Evolutionary conservation across 2,797 vertebrate species (phyloP).

Genomic region (Leuciscus waleckii): DNA sequence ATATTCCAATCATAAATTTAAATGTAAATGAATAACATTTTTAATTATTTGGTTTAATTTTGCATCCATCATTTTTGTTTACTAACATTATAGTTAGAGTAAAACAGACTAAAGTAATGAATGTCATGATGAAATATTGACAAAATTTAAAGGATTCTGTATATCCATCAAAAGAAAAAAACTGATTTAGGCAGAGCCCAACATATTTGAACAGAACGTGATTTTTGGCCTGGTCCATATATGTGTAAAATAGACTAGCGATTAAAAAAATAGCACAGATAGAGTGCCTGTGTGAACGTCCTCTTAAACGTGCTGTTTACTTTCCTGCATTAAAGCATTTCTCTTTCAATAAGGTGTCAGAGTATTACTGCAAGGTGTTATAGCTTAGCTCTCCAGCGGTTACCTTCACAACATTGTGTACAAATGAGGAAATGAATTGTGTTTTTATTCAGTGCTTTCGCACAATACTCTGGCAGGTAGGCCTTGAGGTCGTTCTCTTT

Average conservation of each 20-base stretch:
- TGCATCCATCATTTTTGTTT: neutral
- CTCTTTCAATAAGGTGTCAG: neutral
- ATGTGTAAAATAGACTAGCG: neutral
- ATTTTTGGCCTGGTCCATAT: neutral
- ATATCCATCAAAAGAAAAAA: neutral
- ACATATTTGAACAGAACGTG: neutral
- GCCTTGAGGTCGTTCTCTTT: constrained; percentile 43
- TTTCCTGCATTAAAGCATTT: constrained; percentile 7
- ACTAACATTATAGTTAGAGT: neutral
- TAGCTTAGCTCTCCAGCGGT: constrained; percentile 2
- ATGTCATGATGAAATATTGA: neutral
- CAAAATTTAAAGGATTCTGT: neutral
- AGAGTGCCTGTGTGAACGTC: neutral
- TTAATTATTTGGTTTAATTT: neutral
- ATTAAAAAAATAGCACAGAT: constrained; percentile 1
- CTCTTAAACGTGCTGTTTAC: constrained; percentile 1
- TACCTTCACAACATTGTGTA: constrained; percentile 25
- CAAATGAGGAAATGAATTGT: constrained; percentile 33
- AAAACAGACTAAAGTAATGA: neutral
- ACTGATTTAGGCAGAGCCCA: neutral
- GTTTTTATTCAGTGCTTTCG: constrained; percentile 32
- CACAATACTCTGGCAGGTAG: neutral
- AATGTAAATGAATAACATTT: neutral
- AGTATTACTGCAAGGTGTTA: constrained; percentile 18
- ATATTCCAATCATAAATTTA: neutral